Evolutionary conservation across 1,140 invertebrate genomes (phyloP).

Genomic region (Ceratina japonica): DNA sequence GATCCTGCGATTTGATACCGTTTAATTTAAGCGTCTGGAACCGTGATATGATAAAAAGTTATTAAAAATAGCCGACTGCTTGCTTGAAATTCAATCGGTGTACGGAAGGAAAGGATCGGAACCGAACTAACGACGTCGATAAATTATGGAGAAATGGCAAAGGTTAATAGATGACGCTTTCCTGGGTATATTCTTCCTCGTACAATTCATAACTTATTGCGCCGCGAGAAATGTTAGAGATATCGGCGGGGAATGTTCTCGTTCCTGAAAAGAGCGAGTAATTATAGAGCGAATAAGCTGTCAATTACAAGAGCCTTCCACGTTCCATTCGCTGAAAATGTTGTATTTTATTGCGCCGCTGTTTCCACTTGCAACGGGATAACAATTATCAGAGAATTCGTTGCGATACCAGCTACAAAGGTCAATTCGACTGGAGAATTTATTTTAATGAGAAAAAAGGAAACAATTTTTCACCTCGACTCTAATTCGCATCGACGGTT

Average conservation of each 20-base stretch:
- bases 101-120: background rate
- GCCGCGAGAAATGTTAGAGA: slow-evolving; percentile 20
- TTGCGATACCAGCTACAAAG: too few relatives aligned
- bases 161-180: slow-evolving; percentile 25
- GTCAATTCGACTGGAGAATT: too few relatives aligned
- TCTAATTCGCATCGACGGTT: background rate
- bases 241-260: slow-evolving; percentile 18
- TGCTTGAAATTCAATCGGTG: background rate
- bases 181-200: too few relatives aligned
- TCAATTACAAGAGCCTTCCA: background rate
- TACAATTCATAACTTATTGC: too few relatives aligned
- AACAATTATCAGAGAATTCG: too few relatives aligned
- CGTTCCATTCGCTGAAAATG: background rate
- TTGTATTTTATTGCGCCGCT: background rate
- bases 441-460: too few relatives aligned
- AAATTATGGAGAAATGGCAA: slow-evolving; percentile 29
- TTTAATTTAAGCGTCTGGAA: too few relatives aligned
- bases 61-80: too few relatives aligned
- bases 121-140: slow-evolving; percentile 17
- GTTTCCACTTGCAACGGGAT: too few relatives aligned
- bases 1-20: too few relatives aligned
- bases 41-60: too few relatives aligned
- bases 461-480: background rate
- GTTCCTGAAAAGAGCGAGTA: background rate
- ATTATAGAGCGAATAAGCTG: slow-evolving; percentile 1